These are phyloP conservation scores for Ailurus styani DNA, from an alignment of 2,113 vertebrate species.

Conservation along the genomic window DNA sequence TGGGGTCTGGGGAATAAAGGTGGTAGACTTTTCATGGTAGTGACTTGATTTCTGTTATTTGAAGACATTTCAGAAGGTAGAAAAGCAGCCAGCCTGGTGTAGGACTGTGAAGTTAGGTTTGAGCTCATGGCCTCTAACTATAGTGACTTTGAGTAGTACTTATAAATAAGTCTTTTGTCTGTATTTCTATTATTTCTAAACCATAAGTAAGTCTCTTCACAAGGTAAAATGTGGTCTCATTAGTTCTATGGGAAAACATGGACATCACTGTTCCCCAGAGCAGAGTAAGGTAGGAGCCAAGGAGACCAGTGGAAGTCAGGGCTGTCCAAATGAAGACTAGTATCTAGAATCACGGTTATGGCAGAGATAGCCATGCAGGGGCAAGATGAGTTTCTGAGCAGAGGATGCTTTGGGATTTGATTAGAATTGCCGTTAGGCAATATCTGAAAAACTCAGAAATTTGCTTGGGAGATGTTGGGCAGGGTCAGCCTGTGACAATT, in stretches of 20 bases:
- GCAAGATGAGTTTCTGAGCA: background rate
- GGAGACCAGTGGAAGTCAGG: too few species aligned
- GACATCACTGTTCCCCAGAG: background rate
- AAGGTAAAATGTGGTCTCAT: background rate
- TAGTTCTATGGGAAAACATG: background rate
- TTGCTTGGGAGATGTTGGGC: background rate
- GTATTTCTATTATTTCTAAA: background rate
- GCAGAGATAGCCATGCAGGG: background rate
- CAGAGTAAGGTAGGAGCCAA: background rate
- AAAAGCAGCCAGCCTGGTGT: background rate
- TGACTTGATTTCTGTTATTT: background rate
- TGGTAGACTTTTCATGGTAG: fast-evolving
- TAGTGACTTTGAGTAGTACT: background rate
- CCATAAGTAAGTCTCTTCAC: background rate
- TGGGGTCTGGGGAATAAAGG: background rate
- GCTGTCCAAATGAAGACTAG: background rate
- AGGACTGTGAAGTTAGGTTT: background rate
- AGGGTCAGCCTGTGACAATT: background rate
- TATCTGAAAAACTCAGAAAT: conserved; percentile 3
- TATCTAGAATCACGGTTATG: background rate
- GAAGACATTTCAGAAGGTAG: background rate
- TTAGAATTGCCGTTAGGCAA: background rate
- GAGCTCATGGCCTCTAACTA: background rate
- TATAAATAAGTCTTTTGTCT: background rate
- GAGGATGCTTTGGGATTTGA: background rate